Conservation (phyloP, 2,113 vertebrate genomes). For the Hyperopisus bebe region DNA sequence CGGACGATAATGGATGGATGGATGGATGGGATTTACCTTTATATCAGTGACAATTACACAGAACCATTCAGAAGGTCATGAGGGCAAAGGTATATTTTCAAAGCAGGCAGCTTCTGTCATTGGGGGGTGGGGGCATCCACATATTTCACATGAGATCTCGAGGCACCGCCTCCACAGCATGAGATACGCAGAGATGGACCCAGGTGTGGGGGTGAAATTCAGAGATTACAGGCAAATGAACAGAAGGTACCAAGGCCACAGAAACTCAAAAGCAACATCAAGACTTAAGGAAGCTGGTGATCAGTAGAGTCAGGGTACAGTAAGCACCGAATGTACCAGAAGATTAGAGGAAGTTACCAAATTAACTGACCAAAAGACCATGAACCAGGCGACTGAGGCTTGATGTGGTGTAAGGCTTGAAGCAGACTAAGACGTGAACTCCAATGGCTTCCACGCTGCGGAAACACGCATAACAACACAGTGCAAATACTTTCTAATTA, state of each 20-base stretch:
- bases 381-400: not conserved
- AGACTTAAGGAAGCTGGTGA: not conserved
- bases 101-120: not conserved
- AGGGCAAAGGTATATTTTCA: not conserved
- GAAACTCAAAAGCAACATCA: not conserved
- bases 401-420: not conserved
- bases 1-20: too few relatives aligned
- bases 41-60: not conserved
- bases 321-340: not conserved
- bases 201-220: not conserved
- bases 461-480: not conserved
- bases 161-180: too few relatives aligned
- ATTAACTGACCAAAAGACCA: not conserved
- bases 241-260: not conserved
- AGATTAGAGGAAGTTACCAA: not conserved
- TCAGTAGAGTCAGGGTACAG: not conserved
- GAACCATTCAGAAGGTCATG: not conserved
- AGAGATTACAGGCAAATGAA: not conserved
- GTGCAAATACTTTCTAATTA: not conserved
- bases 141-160: not conserved
- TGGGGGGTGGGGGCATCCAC: not conserved
- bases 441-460: not conserved
- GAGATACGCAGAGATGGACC: too few relatives aligned
- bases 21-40: not conserved
- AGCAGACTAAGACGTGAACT: not conserved